Conservation (phyloP, 2,888 invertebrate species). For the Agrilus biguttatus region DNA sequence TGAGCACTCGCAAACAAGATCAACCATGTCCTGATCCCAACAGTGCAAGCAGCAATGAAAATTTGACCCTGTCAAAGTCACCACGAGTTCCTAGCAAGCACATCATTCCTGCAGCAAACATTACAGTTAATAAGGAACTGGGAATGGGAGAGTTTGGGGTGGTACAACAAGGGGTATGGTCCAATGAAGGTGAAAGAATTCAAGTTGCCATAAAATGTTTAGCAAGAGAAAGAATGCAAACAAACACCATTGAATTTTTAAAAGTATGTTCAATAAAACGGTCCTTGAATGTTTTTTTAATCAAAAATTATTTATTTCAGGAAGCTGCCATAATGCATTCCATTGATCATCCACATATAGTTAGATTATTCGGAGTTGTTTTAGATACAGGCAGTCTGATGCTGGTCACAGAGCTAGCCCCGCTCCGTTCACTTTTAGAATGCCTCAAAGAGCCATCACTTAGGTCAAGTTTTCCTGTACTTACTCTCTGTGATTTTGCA, state of each 20-base stretch:
- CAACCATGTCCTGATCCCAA: constrained; percentile 14
- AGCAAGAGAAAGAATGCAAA: constrained; percentile 87
- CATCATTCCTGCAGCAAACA: constrained; percentile 69
- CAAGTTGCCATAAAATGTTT: constrained; percentile 91
- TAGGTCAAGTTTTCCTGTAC: constrained; percentile 80
- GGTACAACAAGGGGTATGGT: constrained; percentile 96
- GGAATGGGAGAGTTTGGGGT: constrained; percentile 97
- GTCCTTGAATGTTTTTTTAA: too few species aligned
- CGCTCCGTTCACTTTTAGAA: constrained; percentile 84
- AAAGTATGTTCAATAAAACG: constrained; percentile 33
- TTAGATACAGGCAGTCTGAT: constrained; percentile 63
- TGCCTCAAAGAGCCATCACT: constrained; percentile 89
- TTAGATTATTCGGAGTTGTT: constrained; percentile 93
- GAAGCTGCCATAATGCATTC: constrained; percentile 98
- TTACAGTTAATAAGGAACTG: constrained; percentile 85
- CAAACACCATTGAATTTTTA: constrained; percentile 90
- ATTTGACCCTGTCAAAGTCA: constrained; percentile 28
- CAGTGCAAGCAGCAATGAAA: constrained; percentile 21
- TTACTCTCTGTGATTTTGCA: constrained; percentile 87
- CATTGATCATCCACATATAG: constrained; percentile 93
- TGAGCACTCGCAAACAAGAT: constrained; percentile 46
- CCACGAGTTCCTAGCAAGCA: constrained; percentile 69
- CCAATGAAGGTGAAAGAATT: constrained; percentile 82
- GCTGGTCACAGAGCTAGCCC: constrained; percentile 81
- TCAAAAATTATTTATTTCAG: too few species aligned